Conservation (phyloP, 2,888 invertebrate species). For the Sarcophaga subvicina region DNA sequence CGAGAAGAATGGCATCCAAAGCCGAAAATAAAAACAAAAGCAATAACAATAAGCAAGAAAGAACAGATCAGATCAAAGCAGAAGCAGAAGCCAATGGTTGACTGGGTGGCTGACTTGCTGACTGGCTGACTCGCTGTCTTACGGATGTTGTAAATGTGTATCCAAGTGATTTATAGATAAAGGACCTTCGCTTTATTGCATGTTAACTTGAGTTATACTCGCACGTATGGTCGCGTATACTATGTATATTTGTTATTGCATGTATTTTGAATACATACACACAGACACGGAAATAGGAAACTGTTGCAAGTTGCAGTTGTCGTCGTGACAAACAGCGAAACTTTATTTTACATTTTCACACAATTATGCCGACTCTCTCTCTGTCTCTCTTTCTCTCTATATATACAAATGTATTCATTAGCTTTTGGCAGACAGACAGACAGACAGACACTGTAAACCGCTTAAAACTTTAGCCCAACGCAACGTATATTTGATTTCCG, state of each 20-base stretch:
- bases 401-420: slow-evolving; percentile 57
- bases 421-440: not conserved
- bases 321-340: not conserved
- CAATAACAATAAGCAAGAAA: slow-evolving; percentile 16
- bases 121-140: slow-evolving; percentile 33
- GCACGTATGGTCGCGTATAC: not conserved
- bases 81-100: slow-evolving; percentile 42
- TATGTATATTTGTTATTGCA: not conserved
- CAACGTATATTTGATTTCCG: slow-evolving; percentile 67
- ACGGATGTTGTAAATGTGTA: slow-evolving; percentile 60
- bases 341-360: not conserved
- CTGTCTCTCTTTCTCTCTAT: not conserved
- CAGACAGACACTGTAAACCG: slow-evolving; percentile 47
- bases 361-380: slow-evolving; percentile 2
- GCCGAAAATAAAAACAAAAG: not conserved
- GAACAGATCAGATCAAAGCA: too few species aligned
- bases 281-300: slow-evolving; percentile 42
- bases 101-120: too few species aligned
- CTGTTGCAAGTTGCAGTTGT: slow-evolving; percentile 34
- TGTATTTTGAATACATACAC: not conserved
- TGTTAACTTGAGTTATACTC: slow-evolving; percentile 53
- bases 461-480: slow-evolving; percentile 63
- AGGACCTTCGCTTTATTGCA: slow-evolving; percentile 65
- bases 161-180: slow-evolving; percentile 64
- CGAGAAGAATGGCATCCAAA: not conserved